Evolutionary conservation across 1,140 invertebrate species (phyloP).

Genomic region (Solenopsis invicta): DNA sequence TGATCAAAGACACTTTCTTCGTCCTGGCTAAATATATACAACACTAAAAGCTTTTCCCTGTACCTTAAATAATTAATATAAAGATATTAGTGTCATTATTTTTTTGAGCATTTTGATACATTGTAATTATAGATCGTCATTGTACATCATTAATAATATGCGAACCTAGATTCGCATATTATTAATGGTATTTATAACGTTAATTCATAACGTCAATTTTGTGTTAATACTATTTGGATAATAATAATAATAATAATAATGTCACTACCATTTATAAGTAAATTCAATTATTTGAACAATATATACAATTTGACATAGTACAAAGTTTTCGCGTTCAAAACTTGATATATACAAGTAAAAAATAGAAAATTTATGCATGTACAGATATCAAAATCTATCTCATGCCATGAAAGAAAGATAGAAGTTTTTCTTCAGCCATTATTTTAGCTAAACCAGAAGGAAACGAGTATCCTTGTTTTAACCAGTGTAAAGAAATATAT

Average conservation of each 20-base stretch:
- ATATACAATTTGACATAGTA: conserved; percentile 10
- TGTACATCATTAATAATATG: neutral
- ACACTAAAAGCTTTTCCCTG: conserved; percentile 94
- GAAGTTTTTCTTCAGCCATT: neutral
- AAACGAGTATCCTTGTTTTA: neutral
- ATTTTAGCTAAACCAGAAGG: conserved; percentile 25
- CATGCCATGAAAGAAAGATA: neutral
- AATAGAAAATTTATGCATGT: neutral
- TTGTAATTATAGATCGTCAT: neutral
- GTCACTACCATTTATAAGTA: neutral
- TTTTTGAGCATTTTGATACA: neutral
- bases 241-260: neutral
- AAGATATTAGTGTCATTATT: neutral
- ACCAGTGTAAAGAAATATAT: neutral
- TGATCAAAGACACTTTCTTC: conserved; percentile 88
- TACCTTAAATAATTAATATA: conserved; percentile 74
- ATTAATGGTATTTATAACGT: too few species aligned
- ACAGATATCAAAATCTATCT: neutral
- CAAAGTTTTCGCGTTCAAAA: neutral
- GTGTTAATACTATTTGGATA: neutral
- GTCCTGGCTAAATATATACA: conserved; percentile 93
- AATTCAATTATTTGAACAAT: neutral
- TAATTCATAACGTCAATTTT: neutral
- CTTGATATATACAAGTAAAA: neutral
- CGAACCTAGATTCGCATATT: too few species aligned